phyloP scores from a whole-genome alignment of 2,888 invertebrate species.

The Erebia epiphron region DNA sequence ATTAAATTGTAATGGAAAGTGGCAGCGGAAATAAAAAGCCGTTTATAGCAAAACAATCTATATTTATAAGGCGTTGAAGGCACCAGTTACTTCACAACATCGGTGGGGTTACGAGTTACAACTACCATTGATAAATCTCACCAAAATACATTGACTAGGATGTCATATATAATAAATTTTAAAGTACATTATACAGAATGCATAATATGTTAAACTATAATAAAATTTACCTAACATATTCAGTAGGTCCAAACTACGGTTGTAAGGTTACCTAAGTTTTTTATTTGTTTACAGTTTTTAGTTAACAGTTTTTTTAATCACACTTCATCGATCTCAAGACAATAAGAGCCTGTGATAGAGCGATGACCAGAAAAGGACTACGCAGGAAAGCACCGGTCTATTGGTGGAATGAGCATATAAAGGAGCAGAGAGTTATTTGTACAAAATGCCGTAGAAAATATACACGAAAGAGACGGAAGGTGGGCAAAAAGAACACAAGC shows the following conservation, averaged over 20 bases:
- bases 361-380: too few species aligned
- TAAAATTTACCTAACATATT: not conserved
- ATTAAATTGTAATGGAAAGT: not conserved
- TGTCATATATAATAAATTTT: not conserved
- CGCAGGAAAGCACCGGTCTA: too few species aligned
- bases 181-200: not conserved
- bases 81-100: conserved; percentile 39
- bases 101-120: conserved; percentile 32
- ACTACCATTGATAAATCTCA: conserved; percentile 25
- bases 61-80: conserved; percentile 43
- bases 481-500: too few species aligned
- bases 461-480: too few species aligned
- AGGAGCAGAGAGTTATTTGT: too few species aligned
- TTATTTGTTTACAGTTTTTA: not conserved
- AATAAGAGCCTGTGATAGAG: too few species aligned
- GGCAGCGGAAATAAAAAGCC: conserved; percentile 29
- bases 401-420: too few species aligned
- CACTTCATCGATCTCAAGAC: too few species aligned
- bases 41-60: conserved; percentile 34
- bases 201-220: not conserved
- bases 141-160: conserved; percentile 39
- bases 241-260: not conserved
- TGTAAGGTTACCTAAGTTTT: not conserved
- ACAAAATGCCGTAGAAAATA: too few species aligned
- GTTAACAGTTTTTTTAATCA: too few species aligned